Percentiles rank a stretch among this genome's conserved stretches.
Conservation (phyloP, 1,140 invertebrate genomes). For the Rhagoletis zephyria region DNA sequence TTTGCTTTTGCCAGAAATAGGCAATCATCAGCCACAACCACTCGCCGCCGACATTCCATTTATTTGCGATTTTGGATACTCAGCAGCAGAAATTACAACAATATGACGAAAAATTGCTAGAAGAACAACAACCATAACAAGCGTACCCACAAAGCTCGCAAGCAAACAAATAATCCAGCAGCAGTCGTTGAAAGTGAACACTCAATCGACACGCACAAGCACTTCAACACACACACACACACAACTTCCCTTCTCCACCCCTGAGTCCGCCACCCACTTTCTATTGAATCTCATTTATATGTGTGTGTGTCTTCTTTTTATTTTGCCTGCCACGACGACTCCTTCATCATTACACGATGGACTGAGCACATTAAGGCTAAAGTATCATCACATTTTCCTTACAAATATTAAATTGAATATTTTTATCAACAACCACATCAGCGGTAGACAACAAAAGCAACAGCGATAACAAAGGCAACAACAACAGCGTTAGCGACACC, state of each 20-base stretch:
- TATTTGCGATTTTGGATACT: background rate
- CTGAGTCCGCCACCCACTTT: background rate
- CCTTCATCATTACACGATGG: slow-evolving; percentile 43
- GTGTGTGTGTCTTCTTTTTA: background rate
- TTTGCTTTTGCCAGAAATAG: background rate
- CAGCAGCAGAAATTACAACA: slow-evolving; percentile 5
- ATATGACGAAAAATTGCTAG: no score
- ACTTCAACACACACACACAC: background rate
- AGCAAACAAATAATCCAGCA: background rate
- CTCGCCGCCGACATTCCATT: background rate
- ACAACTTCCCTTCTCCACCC: background rate
- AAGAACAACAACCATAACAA: background rate
- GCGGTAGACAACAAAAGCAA: background rate
- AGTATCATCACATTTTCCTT: slow-evolving; percentile 51
- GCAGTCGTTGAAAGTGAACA: background rate
- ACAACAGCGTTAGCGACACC: no score
- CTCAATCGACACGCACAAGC: slow-evolving; percentile 6
- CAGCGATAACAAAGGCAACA: background rate
- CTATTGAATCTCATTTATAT: slow-evolving; percentile 6
- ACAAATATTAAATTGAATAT: slow-evolving; percentile 48
- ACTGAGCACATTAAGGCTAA: slow-evolving; percentile 46
- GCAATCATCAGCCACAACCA: background rate
- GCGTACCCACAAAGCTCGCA: background rate
- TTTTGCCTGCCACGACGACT: background rate
- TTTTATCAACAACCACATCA: slow-evolving; percentile 49